Conservation (phyloP, 2,797 vertebrate species). For the Amphiprion clarkii region DNA sequence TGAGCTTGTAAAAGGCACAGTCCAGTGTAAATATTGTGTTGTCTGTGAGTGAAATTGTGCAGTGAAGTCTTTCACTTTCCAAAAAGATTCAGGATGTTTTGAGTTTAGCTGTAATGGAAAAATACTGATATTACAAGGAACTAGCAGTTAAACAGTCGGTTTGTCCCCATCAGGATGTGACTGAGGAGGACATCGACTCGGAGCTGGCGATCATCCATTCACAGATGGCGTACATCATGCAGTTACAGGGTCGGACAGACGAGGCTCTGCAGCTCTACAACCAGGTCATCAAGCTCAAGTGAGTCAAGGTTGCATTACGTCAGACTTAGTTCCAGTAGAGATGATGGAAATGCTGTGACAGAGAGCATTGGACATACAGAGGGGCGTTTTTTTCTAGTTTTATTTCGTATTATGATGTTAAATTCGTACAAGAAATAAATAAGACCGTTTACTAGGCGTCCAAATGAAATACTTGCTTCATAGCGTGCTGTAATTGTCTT, state of each 20-base stretch:
- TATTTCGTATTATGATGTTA: not conserved
- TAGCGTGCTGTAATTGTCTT: not conserved
- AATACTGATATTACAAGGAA: too few species aligned
- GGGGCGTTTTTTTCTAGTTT: not conserved
- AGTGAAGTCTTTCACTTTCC: too few species aligned
- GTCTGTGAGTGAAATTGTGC: too few species aligned
- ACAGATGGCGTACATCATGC: conserved; percentile 97
- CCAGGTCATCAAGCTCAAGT: conserved; percentile 99
- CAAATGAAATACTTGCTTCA: not conserved
- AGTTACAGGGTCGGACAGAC: conserved; percentile 92
- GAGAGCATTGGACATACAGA: too few species aligned
- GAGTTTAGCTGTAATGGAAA: too few species aligned
- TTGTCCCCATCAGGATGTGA: conserved; percentile 78
- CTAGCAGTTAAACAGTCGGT: not conserved
- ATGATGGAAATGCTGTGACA: not conserved
- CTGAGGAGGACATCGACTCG: conserved; percentile 94
- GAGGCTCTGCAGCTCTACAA: conserved; percentile 98
- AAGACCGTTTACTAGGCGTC: not conserved
- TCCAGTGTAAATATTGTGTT: too few species aligned
- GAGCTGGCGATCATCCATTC: conserved; percentile 98
- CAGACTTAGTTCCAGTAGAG: not conserved
- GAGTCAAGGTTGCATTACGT: conserved; percentile 54
- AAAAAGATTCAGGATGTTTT: too few species aligned
- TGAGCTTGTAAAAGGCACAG: too few species aligned
- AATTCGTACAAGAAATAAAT: too few species aligned